Evolutionary conservation across 37 sponge, comb jelly and placozoan genomes (phyloP), one percentile per base, ranked within the genome.

Genomic region (Theonella swinhoei): DNA sequence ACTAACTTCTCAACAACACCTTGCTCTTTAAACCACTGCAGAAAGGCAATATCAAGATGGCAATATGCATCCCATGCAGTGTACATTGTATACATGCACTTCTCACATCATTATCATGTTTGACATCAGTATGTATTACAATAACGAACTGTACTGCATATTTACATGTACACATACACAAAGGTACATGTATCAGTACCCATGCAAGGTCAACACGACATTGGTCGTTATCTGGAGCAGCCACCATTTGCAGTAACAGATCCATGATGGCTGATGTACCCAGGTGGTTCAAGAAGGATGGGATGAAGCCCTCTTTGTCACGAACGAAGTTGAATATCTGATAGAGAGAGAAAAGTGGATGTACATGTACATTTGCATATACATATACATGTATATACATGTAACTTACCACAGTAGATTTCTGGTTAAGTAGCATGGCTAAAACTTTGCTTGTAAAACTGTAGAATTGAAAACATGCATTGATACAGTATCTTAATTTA

Each of bases 181-280:
- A 58, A 70, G 33, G 42, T 35, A 64, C 33, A 20, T 19, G 35
- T 25, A n/a, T n/a, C n/a, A n/a, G 31, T 28, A 86, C 88, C 79
- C 42, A 3, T 30, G 91, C 88, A 33, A 88, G 43, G 69, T 84
- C 85, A 62, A 72, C 66, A 35, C 87, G 75, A n/a, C 33, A 38
- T 39, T 85, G 91, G 42, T 87, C 80, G 0, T 60, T 68, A 17
- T 88, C 88, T 29, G 91, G 88, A 19, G 78, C 80, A 23, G 88
- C 80, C 54, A 94, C 82, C 88, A 94, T 90, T 59, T 90, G 91
- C n/a, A 94, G 80, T 3, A 94, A 80, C 24, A 94, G 88, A 59
- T 96, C 96, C 91, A 86, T 93, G 36, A 96, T 90, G 31, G 96
- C 96, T 25, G 96, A 96, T 4, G 96, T 96, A 47, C 91, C 88